phyloP scores from a whole-genome alignment of 2,888 invertebrate genomes.

The Yponomeuta sedellus region DNA sequence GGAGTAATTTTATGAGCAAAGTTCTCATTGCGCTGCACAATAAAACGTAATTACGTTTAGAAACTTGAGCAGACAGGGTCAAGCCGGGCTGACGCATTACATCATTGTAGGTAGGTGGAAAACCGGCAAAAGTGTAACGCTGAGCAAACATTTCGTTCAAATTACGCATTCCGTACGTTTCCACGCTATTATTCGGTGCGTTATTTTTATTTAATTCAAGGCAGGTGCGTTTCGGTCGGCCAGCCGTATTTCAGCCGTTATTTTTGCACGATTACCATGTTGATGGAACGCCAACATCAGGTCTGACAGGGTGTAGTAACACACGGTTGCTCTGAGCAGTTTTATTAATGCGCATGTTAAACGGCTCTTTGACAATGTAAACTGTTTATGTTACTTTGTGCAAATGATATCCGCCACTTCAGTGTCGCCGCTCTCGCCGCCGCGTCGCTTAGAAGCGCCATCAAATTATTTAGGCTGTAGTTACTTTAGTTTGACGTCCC shows the following conservation, averaged over 20 bases:
- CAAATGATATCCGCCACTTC: conserved; percentile 1
- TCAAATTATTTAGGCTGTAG: too few relatives aligned
- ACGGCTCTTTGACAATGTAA: conserved; percentile 31
- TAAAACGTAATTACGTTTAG: neutral
- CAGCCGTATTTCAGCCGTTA: conserved; percentile 58
- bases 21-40: neutral
- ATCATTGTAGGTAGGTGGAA: neutral
- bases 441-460: neutral
- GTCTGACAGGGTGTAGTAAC: conserved; percentile 40
- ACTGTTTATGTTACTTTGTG: conserved; percentile 16
- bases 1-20: neutral
- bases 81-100: neutral
- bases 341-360: conserved; percentile 46
- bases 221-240: conserved; percentile 47
- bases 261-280: conserved; percentile 74
- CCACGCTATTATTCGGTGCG: conserved; percentile 43
- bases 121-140: neutral
- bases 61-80: neutral
- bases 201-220: conserved; percentile 75
- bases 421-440: neutral
- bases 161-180: conserved; percentile 42
- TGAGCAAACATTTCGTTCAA: conserved; percentile 5
- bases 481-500: too few relatives aligned
- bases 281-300: conserved; percentile 73
- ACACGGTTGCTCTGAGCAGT: conserved; percentile 32